Conservation (phyloP, 2,888 invertebrate genomes). For the Diploptera punctata region DNA sequence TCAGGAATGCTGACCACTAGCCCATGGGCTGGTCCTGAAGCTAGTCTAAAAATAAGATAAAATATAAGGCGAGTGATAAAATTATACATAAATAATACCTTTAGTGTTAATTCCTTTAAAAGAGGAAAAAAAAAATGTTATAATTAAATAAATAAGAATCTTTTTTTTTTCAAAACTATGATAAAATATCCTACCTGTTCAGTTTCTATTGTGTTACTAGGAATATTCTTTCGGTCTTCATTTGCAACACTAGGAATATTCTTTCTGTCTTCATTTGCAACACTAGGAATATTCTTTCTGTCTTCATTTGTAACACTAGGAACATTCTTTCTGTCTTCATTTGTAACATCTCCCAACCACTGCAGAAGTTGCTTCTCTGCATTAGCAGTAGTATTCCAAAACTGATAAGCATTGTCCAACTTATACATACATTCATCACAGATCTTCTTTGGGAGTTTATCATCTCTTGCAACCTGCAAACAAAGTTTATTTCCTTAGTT, state of each 20-base stretch:
- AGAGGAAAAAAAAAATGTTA: too few relatives aligned
- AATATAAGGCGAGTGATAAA: too few relatives aligned
- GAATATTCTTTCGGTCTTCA: slow-evolving; percentile 20
- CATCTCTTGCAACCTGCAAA: slow-evolving; percentile 68
- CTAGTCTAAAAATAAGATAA: too few relatives aligned
- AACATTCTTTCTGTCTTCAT: slow-evolving; percentile 25
- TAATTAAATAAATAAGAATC: too few relatives aligned
- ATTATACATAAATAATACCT: too few relatives aligned
- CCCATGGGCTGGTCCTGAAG: too few relatives aligned
- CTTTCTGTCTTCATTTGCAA: slow-evolving; percentile 21
- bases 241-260: slow-evolving; percentile 10
- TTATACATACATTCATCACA: slow-evolving; percentile 75
- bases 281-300: slow-evolving; percentile 24
- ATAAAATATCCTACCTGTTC: slow-evolving; percentile 38
- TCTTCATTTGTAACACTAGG: slow-evolving; percentile 11
- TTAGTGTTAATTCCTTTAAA: too few relatives aligned
- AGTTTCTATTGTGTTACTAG: slow-evolving; percentile 29
- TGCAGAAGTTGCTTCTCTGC: slow-evolving; percentile 66
- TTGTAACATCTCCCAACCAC: slow-evolving; percentile 51
- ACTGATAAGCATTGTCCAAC: slow-evolving; percentile 74
- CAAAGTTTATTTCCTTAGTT: too few relatives aligned
- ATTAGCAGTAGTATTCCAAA: slow-evolving; percentile 72
- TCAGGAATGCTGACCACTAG: too few relatives aligned
- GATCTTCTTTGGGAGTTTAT: slow-evolving; percentile 73
- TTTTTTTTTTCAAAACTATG: too few relatives aligned